phyloP scores from a whole-genome alignment of 2,797 vertebrate genomes.

The Platyrinchus mystaceus region DNA sequence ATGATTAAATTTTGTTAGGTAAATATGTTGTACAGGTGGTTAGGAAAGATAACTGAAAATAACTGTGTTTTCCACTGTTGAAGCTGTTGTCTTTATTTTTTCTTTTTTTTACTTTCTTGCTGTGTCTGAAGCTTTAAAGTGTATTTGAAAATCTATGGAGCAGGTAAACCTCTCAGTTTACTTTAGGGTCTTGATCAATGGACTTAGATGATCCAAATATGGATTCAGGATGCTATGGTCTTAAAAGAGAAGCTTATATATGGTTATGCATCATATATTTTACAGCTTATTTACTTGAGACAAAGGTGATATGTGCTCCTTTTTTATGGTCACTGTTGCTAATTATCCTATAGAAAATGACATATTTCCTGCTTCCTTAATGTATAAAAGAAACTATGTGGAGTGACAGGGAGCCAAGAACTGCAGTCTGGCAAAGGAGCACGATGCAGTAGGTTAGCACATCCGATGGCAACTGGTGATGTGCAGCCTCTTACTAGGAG shows the following conservation, averaged over 20 bases:
- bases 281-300: neutral
- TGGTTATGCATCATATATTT: neutral
- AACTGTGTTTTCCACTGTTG: neutral
- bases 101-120: neutral
- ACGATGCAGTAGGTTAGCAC: neutral
- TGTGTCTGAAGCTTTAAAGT: neutral
- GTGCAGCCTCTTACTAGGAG: neutral
- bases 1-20: neutral
- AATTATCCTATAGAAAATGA: neutral
- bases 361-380: neutral
- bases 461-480: neutral
- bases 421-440: neutral
- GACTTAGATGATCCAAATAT: neutral
- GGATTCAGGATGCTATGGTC: neutral
- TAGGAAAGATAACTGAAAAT: neutral
- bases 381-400: neutral
- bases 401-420: neutral
- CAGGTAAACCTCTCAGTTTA: neutral
- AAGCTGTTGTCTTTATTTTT: neutral
- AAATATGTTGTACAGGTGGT: fast-evolving
- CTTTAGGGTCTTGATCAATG: neutral
- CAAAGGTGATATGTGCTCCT: neutral
- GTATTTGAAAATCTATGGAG: neutral
- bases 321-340: neutral
- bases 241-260: neutral